phyloP scores from a whole-genome alignment of 30 jellyfish, hydroid and myxozoan species.

The Rhopilema esculentum region DNA sequence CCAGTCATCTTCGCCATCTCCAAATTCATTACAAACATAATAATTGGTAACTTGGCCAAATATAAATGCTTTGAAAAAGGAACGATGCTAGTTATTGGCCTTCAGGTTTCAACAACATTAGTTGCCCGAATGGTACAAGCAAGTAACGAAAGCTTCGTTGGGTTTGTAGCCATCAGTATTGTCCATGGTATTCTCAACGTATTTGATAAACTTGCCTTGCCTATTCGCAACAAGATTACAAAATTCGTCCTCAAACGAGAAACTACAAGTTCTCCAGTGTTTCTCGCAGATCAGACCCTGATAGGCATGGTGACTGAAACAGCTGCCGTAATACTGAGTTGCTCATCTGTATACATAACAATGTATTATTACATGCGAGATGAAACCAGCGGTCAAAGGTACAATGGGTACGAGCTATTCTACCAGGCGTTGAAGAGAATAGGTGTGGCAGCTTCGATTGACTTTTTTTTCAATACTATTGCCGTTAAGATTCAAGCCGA shows the following conservation, averaged over 20 bases:
- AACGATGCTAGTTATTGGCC: neutral
- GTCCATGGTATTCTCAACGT: slow-evolving; percentile 39
- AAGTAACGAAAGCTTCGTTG: neutral
- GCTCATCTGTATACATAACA: slow-evolving; percentile 11
- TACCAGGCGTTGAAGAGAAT: neutral
- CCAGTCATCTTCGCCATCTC: slow-evolving; percentile 14
- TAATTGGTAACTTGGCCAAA: neutral
- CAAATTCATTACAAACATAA: neutral
- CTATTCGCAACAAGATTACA: neutral
- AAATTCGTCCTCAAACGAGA: neutral
- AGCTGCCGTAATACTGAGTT: slow-evolving; percentile 12
- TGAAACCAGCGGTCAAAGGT: slow-evolving; percentile 4
- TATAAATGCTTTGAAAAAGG: slow-evolving; percentile 7
- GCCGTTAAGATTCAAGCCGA: slow-evolving; percentile 14
- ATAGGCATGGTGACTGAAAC: slow-evolving; percentile 28
- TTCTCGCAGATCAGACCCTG: slow-evolving; percentile 36
- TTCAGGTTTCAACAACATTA: neutral
- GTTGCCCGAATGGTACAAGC: slow-evolving; percentile 32
- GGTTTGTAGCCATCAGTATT: slow-evolving; percentile 20
- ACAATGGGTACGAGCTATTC: slow-evolving; percentile 1
- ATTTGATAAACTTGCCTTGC: slow-evolving; percentile 25
- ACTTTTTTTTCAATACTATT: slow-evolving; percentile 4
- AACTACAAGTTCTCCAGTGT: neutral
- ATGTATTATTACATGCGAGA: slow-evolving; percentile 21
- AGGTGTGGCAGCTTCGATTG: slow-evolving; percentile 20